Percentiles rank a stretch among this genome's conserved stretches.
These are phyloP conservation scores for Athene cunicularia DNA, from an alignment of 2,113 vertebrate genomes.

Conservation along the genomic window DNA sequence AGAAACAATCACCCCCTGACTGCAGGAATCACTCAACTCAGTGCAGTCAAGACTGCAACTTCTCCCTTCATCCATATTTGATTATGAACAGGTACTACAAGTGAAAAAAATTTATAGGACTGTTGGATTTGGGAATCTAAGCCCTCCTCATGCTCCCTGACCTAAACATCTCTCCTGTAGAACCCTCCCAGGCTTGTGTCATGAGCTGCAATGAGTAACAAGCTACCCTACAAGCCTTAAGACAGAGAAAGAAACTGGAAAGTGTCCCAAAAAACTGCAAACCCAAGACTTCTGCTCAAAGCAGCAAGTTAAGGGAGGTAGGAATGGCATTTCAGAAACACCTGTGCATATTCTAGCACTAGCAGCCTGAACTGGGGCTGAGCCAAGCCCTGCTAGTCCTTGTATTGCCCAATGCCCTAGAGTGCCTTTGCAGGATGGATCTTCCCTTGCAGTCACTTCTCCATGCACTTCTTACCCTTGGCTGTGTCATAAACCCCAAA, in stretches of 20 bases:
- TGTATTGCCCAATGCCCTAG: background rate
- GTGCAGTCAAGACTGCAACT: background rate
- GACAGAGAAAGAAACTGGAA: background rate
- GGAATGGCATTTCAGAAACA: background rate
- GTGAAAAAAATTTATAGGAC: background rate
- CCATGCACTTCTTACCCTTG: slow-evolving; percentile 85
- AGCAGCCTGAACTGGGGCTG: background rate
- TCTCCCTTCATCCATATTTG: background rate
- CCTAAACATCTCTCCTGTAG: background rate
- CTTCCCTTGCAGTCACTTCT: background rate
- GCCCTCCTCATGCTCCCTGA: background rate
- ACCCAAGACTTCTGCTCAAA: background rate
- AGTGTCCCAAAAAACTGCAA: background rate
- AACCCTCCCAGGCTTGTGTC: background rate
- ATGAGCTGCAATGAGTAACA: background rate
- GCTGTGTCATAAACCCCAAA: slow-evolving; percentile 97
- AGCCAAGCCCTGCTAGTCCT: background rate
- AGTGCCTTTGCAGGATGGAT: background rate
- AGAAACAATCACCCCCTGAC: background rate
- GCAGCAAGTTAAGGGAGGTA: background rate
- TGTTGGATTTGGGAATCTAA: background rate
- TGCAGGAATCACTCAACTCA: background rate
- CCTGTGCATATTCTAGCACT: background rate
- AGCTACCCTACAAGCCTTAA: background rate
- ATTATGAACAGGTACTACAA: background rate